Evolutionary conservation across 2,888 invertebrate genomes (phyloP).

Genomic region (Gnatocerus cornutus): DNA sequence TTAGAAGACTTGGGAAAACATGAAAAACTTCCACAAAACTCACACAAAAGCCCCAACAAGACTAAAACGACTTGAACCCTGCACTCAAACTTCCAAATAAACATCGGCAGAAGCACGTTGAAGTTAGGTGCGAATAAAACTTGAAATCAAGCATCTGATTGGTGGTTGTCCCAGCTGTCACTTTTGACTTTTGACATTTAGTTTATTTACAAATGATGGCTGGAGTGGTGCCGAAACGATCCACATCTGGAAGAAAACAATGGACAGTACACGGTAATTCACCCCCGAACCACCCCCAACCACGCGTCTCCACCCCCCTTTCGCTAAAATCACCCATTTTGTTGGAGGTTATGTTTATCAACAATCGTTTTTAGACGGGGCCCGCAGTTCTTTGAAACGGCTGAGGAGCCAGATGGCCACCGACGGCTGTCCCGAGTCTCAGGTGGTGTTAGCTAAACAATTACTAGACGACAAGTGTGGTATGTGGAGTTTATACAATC

Average conservation of each 20-base stretch:
- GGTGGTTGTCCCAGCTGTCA: slow-evolving; percentile 4
- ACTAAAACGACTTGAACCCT: too few species aligned
- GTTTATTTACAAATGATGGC: slow-evolving; percentile 69
- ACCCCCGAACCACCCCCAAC: neutral
- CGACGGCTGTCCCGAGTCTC: slow-evolving; percentile 92
- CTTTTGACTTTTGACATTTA: slow-evolving; percentile 38
- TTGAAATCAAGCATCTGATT: too few species aligned
- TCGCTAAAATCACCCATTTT: neutral
- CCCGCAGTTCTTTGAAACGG: slow-evolving; percentile 78
- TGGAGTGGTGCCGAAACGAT: slow-evolving; percentile 74
- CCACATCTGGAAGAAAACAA: slow-evolving; percentile 80
- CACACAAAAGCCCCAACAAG: too few species aligned
- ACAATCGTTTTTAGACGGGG: slow-evolving; percentile 74
- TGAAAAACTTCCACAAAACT: too few species aligned
- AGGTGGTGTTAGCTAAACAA: slow-evolving; percentile 89
- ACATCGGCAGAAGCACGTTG: too few species aligned
- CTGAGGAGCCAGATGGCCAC: slow-evolving; percentile 85
- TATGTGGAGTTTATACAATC: slow-evolving; percentile 65
- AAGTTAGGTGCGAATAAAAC: too few species aligned
- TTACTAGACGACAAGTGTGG: slow-evolving; percentile 86
- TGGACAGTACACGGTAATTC: slow-evolving; percentile 83
- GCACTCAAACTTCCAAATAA: too few species aligned
- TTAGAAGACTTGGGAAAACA: too few species aligned
- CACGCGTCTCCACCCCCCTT: neutral
- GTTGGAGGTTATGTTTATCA: neutral